phyloP scores from a whole-genome alignment of 1,140 invertebrate genomes.

The Archegozetes longisetosus region DNA sequence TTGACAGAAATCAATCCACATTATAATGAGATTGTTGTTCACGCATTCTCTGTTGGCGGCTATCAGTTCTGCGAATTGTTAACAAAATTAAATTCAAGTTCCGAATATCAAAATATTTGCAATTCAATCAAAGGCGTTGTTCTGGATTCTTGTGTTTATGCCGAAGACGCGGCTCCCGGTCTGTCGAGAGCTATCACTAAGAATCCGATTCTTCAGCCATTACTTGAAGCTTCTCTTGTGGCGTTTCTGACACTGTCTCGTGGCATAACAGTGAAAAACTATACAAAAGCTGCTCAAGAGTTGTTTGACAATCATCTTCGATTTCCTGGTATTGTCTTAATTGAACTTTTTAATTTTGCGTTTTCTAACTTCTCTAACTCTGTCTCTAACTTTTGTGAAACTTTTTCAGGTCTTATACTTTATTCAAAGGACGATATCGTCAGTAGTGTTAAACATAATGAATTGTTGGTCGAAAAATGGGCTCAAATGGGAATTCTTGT shows the following conservation, averaged over 20 bases:
- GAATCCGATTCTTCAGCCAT: conserved; percentile 14
- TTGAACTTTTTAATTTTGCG: not conserved
- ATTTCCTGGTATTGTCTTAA: conserved; percentile 34
- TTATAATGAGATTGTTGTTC: conserved; percentile 51
- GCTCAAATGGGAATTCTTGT: conserved; percentile 36
- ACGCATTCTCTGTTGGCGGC: conserved; percentile 52
- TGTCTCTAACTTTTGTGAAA: not conserved
- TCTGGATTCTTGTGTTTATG: conserved; percentile 8
- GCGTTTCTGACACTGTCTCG: conserved; percentile 60
- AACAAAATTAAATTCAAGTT: not conserved
- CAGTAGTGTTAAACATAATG: conserved; percentile 47
- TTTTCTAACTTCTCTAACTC: not conserved
- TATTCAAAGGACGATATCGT: conserved; percentile 62
- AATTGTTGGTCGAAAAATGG: conserved; percentile 46
- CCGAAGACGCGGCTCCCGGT: conserved; percentile 11
- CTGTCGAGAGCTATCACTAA: conserved; percentile 13
- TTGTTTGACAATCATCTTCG: not conserved
- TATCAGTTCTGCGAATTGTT: conserved; percentile 14
- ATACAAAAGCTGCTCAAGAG: conserved; percentile 41
- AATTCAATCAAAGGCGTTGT: conserved; percentile 4
- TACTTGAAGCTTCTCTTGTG: conserved; percentile 29
- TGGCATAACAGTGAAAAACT: conserved; percentile 48
- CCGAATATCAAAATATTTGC: not conserved
- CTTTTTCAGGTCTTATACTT: conserved; percentile 49
- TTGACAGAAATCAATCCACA: conserved; percentile 37